phyloP scores from a whole-genome alignment of 2,797 vertebrate species.

The Poecilia picta region DNA sequence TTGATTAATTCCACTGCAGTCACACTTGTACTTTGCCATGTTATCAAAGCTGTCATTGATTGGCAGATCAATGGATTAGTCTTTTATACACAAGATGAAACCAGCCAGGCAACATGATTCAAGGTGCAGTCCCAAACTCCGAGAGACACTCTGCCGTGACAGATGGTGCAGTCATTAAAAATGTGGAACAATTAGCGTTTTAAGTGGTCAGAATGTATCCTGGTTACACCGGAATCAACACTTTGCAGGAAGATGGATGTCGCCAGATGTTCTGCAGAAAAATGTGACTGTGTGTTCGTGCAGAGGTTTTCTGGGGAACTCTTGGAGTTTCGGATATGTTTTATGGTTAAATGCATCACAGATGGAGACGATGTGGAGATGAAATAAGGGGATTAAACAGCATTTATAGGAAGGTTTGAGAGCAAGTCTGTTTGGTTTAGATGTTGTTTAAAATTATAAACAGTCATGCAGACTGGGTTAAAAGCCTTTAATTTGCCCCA shows the following conservation, averaged over 20 bases:
- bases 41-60: slow-evolving; percentile 13
- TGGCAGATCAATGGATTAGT: slow-evolving; percentile 5
- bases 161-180: slow-evolving; percentile 32
- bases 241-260: slow-evolving; percentile 21
- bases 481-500: not conserved
- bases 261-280: slow-evolving; percentile 15
- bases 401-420: not conserved
- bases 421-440: not conserved
- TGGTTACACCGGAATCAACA: slow-evolving; percentile 5
- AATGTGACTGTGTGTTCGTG: not conserved
- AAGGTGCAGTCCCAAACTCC: not conserved
- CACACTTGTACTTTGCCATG: not conserved
- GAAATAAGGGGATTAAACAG: not conserved
- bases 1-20: not conserved
- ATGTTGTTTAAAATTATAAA: not conserved
- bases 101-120: not conserved
- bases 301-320: not conserved
- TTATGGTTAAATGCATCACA: not conserved
- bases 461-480: not conserved
- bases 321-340: not conserved
- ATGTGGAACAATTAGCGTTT: slow-evolving; percentile 27
- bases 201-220: slow-evolving; percentile 22
- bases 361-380: not conserved
- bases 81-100: not conserved
- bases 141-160: slow-evolving; percentile 13